Base-by-base conservation (phyloP, 2,888 invertebrate genomes). In the Cyclophora punctaria region DNA sequence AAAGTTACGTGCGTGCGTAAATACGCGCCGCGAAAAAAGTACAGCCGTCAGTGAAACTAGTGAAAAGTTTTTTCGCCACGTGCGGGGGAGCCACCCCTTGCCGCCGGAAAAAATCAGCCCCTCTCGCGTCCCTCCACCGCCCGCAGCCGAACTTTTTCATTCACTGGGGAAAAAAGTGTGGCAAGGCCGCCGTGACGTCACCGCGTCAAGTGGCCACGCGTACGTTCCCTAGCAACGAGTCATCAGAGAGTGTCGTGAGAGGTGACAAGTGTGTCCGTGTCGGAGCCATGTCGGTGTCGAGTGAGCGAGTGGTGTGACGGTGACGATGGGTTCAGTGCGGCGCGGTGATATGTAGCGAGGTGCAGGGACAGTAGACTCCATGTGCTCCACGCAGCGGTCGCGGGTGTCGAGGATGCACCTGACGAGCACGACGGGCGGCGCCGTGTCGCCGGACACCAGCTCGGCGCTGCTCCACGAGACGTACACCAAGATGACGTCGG, bases 401-500 rank as follows among this genome's bases (percentile, higher is more conserved):
- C 79, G 84, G 79, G 80, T 80, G 78, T 70, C 83, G 69, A 89
- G 89, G 84, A 89, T 89, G 89, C 89, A 89, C 83, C 84, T 89
- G 72, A 82, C 89, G 66, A 80, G 84, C 70, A 87, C 85, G 59
- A 77, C 75, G 64, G 82, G 78, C 65, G 92, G 90, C 69, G 89
- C 91, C 67, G 91, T 92, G 75, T 91, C 93, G 72, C 92, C 93
- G 53, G 92, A 93, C 76, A 92, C 93, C 72, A 93, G 92, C 80
- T 92, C 92, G 63, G 90, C 92, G 61, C 83, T 93, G 64, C 90
- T 95, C 61, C 94, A 94, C 76, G 95, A 95, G 84, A 94, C 94
- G 58, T 95, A 94, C 88, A 95, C 94, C 50, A 95, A 95, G 89
- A 93, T 96, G 93, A 96, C 96, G 63, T 96, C 96, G 5, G 96